These are phyloP conservation scores for Trichonephila clavata DNA, from an alignment of 1,140 invertebrate genomes.

Conservation along the genomic window DNA sequence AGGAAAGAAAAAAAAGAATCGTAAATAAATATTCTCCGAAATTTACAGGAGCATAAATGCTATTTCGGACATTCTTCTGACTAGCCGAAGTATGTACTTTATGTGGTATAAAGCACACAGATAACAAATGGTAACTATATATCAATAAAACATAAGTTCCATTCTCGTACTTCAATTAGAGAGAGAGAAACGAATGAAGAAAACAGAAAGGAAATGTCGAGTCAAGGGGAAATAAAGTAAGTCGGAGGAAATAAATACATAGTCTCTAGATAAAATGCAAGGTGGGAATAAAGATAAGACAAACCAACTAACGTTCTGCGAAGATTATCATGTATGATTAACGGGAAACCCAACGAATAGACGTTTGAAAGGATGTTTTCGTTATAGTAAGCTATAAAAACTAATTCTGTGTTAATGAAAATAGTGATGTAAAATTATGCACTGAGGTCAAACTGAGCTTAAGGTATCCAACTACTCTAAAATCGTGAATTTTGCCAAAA, in stretches of 20 bases:
- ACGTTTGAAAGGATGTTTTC: not conserved
- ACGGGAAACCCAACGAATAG: not conserved
- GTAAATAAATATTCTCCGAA: too few species aligned
- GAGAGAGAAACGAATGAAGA: not conserved
- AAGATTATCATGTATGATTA: not conserved
- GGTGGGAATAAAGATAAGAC: constrained; percentile 31
- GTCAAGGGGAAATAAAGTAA: not conserved
- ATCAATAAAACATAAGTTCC: not conserved
- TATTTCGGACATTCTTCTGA: not conserved
- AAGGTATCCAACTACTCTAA: too few species aligned
- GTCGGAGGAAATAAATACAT: constrained; percentile 22
- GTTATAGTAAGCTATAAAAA: not conserved
- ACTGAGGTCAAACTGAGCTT: too few species aligned
- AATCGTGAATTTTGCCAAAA: too few species aligned
- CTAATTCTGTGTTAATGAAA: not conserved
- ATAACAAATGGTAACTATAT: too few species aligned
- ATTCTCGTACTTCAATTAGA: not conserved
- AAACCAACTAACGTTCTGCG: not conserved
- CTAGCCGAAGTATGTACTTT: not conserved
- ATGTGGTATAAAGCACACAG: not conserved
- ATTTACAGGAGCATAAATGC: too few species aligned
- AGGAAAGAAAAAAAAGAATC: too few species aligned
- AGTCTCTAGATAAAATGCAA: constrained; percentile 6
- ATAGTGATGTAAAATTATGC: not conserved
- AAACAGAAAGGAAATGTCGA: not conserved